Conservation (phyloP, 2,113 vertebrate genomes). For the Struthidea cinerea region DNA sequence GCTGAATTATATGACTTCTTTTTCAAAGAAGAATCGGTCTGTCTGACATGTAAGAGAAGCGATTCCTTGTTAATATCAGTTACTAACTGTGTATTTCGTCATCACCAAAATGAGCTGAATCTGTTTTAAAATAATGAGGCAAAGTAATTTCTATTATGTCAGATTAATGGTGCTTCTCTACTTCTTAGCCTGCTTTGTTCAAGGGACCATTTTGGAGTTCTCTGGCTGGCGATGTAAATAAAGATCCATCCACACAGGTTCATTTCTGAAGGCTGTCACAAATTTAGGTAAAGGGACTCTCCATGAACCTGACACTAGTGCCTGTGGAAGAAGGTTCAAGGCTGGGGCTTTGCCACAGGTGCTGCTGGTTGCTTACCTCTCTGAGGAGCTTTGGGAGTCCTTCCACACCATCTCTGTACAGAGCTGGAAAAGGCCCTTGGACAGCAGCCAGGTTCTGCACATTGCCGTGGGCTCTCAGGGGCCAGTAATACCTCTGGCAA, state of each 20-base stretch:
- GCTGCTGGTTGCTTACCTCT: not conserved
- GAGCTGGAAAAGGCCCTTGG: not conserved
- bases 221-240: rapidly evolving
- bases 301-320: rapidly evolving
- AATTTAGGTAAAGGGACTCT: not conserved
- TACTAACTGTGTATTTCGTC: not conserved
- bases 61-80: not conserved
- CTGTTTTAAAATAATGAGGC: not conserved
- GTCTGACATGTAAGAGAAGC: not conserved
- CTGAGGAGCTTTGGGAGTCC: not conserved
- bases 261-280: not conserved
- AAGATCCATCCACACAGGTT: too few relatives aligned
- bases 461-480: not conserved
- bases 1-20: not conserved
- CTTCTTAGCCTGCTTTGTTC: not conserved
- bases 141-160: not conserved
- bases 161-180: not conserved
- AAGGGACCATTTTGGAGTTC: not conserved
- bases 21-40: not conserved
- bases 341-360: not conserved
- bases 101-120: not conserved
- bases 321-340: not conserved
- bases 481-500: not conserved
- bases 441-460: not conserved
- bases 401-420: not conserved